Conservation (phyloP, 2,888 invertebrate genomes). For the Acleris holmiana region DNA sequence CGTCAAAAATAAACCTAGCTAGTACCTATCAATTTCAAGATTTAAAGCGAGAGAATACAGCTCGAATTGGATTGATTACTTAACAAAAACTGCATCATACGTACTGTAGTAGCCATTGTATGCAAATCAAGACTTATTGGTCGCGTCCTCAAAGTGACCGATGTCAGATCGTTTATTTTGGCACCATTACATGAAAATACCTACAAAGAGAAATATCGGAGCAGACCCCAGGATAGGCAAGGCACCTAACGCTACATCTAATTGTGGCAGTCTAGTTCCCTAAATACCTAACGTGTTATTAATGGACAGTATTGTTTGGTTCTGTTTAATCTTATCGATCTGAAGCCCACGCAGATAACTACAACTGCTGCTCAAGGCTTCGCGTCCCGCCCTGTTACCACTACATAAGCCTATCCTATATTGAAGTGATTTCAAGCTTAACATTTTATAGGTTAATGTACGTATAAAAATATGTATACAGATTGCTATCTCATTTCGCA, state of each 20-base stretch:
- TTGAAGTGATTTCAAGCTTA: conserved; percentile 9
- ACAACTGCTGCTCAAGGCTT: conserved; percentile 45
- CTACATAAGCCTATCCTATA: background rate
- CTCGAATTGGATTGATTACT: background rate
- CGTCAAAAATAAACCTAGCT: too few relatives aligned
- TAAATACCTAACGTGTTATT: conserved; percentile 43
- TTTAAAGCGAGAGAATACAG: background rate
- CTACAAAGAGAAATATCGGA: conserved; percentile 29
- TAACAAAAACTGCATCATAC: too few relatives aligned
- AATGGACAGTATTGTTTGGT: conserved; percentile 39
- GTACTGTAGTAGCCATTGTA: conserved; percentile 19
- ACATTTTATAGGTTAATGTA: conserved; percentile 3
- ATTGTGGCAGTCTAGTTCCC: conserved; percentile 59
- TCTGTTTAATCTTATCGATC: conserved; percentile 55
- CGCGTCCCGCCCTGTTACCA: background rate
- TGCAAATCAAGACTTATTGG: conserved; percentile 13
- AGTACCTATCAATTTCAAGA: too few relatives aligned
- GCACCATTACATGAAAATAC: conserved; percentile 7
- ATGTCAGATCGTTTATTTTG: conserved; percentile 16
- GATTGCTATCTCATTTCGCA: conserved; percentile 24
- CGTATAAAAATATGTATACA: conserved; percentile 35
- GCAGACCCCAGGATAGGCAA: conserved; percentile 31
- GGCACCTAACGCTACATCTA: conserved; percentile 50
- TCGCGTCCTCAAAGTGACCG: conserved; percentile 9
- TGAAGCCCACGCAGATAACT: conserved; percentile 47